phyloP scores from a whole-genome alignment of 2,113 vertebrate genomes.

The Menura novaehollandiae region DNA sequence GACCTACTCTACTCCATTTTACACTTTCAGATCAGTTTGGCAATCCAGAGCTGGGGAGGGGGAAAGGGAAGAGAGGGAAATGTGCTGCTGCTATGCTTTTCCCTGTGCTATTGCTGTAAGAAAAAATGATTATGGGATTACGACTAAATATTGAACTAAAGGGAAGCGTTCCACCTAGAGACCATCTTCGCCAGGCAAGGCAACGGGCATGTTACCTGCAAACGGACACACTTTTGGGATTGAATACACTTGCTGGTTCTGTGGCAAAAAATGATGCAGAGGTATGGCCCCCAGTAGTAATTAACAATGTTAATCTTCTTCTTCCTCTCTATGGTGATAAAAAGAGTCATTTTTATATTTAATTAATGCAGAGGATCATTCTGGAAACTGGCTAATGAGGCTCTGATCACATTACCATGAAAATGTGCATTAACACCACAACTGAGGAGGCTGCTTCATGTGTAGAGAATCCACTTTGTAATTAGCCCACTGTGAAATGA shows the following conservation, averaged over 20 bases:
- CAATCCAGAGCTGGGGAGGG: neutral
- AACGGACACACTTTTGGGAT: neutral
- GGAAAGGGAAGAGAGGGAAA: neutral
- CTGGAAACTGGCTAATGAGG: conserved; percentile 93
- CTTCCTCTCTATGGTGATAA: conserved; percentile 78
- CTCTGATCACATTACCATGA: conserved; percentile 90
- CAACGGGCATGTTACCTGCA: conserved; percentile 9
- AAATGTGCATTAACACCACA: conserved; percentile 81
- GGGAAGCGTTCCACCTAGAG: conserved; percentile 80
- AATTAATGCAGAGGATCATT: conserved; percentile 92
- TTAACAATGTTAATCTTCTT: conserved; percentile 81
- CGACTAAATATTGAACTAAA: conserved; percentile 62
- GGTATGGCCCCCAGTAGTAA: conserved; percentile 71
- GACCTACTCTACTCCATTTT: conserved; percentile 3
- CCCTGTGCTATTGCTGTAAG: conserved; percentile 4
- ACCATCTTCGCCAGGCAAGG: conserved; percentile 51
- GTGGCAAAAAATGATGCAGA: conserved; percentile 54
- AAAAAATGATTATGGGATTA: conserved; percentile 48
- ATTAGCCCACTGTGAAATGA: conserved; percentile 84
- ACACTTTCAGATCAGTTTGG: conserved; percentile 51
- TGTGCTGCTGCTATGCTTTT: neutral
- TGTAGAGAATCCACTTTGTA: conserved; percentile 81
- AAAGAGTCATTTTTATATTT: conserved; percentile 87
- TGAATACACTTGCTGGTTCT: conserved; percentile 36
- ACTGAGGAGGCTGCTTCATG: conserved; percentile 77